These are phyloP conservation scores for Dioctria linearis DNA, from an alignment of 2,888 invertebrate genomes.

Conservation along the genomic window DNA sequence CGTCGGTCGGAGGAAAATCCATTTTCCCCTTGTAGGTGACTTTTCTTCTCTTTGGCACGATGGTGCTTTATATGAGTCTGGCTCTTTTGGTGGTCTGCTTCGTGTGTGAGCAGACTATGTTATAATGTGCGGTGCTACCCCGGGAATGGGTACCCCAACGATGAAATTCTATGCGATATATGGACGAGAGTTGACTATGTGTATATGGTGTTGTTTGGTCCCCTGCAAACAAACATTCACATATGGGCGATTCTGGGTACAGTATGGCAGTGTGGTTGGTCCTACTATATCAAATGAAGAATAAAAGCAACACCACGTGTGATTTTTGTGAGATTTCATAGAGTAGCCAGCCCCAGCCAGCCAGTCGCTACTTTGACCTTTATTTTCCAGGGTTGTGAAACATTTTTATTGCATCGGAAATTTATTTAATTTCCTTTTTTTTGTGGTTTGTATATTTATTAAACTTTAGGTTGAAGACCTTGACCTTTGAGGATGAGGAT, in stretches of 20 bases:
- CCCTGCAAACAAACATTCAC: conserved; percentile 33
- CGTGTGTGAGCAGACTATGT: no score
- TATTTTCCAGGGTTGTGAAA: conserved; percentile 42
- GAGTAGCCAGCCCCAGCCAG: conserved; percentile 5
- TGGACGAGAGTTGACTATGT: neutral
- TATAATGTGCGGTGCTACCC: no score
- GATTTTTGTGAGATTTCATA: conserved; percentile 35
- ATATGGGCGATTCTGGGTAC: conserved; percentile 11
- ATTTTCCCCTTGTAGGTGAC: conserved; percentile 42
- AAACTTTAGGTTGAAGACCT: no score
- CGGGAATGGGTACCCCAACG: neutral
- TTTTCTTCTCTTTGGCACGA: conserved; percentile 9
- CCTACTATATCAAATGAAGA: conserved; percentile 37
- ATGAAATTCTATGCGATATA: neutral
- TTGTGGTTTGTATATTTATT: no score
- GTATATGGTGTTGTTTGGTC: neutral
- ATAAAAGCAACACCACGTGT: conserved; percentile 43
- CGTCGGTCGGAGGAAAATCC: conserved; percentile 7
- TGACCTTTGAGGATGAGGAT: no score
- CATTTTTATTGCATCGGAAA: conserved; percentile 30
- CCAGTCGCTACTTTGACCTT: conserved; percentile 38
- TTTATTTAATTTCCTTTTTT: conserved; percentile 30
- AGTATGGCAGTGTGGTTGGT: neutral
- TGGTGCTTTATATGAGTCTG: no score
- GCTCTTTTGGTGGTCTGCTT: no score